A percentile compares a stretch with the other conserved stretches of the same genome.
Evolutionary conservation across 2,888 invertebrate species (phyloP).

Genomic region (Ornithoptera priamus): DNA sequence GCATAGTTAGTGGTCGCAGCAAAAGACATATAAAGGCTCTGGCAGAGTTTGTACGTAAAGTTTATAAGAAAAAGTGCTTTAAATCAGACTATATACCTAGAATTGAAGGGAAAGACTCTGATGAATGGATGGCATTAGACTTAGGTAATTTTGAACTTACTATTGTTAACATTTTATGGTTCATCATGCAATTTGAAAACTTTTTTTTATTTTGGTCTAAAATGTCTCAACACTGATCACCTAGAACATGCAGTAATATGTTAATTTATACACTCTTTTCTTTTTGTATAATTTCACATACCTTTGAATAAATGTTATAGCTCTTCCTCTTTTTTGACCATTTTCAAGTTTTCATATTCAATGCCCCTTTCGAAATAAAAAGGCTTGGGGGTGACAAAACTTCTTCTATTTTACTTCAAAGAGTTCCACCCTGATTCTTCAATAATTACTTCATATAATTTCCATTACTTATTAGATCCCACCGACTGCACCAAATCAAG

Average conservation of each 20-base stretch:
- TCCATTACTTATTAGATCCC: too few relatives aligned
- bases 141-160: constrained; percentile 81
- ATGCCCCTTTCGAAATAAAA: not conserved
- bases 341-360: not conserved
- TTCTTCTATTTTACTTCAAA: too few relatives aligned
- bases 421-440: not conserved
- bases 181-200: too few relatives aligned
- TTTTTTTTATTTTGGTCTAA: too few relatives aligned
- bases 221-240: not conserved
- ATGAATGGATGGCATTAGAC: constrained; percentile 94
- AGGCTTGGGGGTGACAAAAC: not conserved
- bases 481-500: too few relatives aligned
- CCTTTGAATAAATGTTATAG: not conserved
- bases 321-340: not conserved
- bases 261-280: not conserved
- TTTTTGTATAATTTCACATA: not conserved
- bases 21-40: constrained; percentile 86
- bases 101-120: constrained; percentile 87
- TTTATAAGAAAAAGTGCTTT: constrained; percentile 86
- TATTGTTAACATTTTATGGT: not conserved
- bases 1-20: constrained; percentile 88
- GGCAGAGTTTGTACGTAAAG: constrained; percentile 86
- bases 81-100: constrained; percentile 84
- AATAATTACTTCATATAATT: too few relatives aligned
- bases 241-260: not conserved